These are phyloP conservation scores for Luehdorfia chinensis DNA, from an alignment of 1,140 invertebrate genomes.

Conservation along the genomic window DNA sequence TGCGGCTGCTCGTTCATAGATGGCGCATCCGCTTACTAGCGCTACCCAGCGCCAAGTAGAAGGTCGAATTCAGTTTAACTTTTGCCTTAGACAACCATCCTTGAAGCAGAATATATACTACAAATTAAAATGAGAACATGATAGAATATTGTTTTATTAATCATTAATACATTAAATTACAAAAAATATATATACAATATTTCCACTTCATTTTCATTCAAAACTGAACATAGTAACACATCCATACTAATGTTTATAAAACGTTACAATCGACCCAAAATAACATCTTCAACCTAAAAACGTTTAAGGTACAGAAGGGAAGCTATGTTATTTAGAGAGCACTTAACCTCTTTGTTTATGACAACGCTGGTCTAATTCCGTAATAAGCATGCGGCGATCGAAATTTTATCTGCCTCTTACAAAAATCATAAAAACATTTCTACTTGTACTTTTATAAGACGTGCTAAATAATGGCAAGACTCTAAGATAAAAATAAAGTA, in stretches of 20 bases:
- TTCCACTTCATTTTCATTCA: no score
- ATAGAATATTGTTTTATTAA: no score
- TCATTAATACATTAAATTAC: no score
- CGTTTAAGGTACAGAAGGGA: constrained; percentile 48
- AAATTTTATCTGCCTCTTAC: constrained; percentile 25
- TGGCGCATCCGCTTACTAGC: constrained; percentile 26
- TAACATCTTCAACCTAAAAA: constrained; percentile 38
- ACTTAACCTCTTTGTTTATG: constrained; percentile 68
- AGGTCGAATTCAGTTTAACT: no score
- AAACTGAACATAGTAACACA: constrained; percentile 1
- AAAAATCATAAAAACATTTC: constrained; percentile 13
- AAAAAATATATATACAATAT: no score
- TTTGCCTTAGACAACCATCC: no score
- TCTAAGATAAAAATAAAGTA: no score
- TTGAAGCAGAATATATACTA: no score
- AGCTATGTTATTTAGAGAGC: constrained; percentile 54
- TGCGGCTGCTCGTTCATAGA: constrained; percentile 41
- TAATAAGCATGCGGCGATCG: constrained; percentile 45
- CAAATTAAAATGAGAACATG: no score
- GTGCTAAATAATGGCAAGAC: no score
- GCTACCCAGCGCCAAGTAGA: no score
- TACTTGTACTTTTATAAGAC: not conserved
- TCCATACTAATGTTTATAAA: constrained; percentile 5
- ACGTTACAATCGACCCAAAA: constrained; percentile 34
- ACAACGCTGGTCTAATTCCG: constrained; percentile 46